Conservation (phyloP, 1,140 invertebrate genomes). For the Wiebesia pumilae region DNA sequence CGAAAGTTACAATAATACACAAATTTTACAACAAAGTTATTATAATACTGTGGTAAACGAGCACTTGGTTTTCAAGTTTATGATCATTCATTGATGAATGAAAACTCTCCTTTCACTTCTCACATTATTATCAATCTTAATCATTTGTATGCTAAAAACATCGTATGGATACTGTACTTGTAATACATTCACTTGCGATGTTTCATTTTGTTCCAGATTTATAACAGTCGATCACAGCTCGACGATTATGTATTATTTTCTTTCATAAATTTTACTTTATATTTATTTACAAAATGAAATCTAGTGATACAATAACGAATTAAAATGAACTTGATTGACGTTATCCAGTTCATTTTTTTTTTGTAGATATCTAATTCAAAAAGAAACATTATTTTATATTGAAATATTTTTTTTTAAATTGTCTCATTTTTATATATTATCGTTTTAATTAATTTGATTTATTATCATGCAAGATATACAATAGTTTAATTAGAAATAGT, state of each 20-base stretch:
- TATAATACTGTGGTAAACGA: constrained; percentile 52
- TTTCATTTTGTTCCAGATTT: constrained; percentile 3
- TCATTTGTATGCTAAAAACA: neutral
- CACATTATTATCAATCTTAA: neutral
- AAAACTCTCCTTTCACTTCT: neutral
- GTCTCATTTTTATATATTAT: neutral
- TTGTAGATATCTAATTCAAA: too few relatives aligned
- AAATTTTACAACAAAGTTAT: constrained; percentile 62
- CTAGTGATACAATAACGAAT: neutral
- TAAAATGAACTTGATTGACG: neutral
- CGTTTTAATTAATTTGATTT: neutral
- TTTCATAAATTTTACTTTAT: constrained; percentile 21
- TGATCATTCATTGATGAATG: neutral
- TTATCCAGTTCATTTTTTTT: too few relatives aligned
- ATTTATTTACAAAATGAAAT: constrained; percentile 24
- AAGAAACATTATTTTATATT: too few relatives aligned
- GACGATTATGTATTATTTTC: constrained; percentile 64
- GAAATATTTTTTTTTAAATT: neutral
- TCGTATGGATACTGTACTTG: constrained; percentile 8
- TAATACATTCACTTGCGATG: neutral
- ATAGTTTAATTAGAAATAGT: neutral
- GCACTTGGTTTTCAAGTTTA: constrained; percentile 28
- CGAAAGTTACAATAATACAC: constrained; percentile 64
- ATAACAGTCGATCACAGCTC: constrained; percentile 67
- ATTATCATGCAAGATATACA: neutral